These are phyloP conservation scores for Abrostola triplasia DNA, from an alignment of 2,888 invertebrate genomes.

Conservation along the genomic window DNA sequence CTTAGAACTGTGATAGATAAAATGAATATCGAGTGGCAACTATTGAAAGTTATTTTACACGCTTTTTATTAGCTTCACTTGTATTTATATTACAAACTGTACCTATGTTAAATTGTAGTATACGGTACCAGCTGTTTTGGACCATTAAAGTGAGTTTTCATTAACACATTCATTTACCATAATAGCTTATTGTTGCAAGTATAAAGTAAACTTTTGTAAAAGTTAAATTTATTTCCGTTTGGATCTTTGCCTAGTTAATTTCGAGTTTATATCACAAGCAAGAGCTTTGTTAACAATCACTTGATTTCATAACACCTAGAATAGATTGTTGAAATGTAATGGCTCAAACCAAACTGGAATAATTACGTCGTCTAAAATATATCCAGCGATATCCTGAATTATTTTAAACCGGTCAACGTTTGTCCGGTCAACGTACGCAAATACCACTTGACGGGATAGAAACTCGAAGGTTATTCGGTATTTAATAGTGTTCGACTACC, in stretches of 20 bases:
- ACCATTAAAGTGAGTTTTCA: too few relatives aligned
- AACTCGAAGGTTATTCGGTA: slow-evolving; percentile 9
- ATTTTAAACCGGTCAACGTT: slow-evolving; percentile 5
- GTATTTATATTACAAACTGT: too few relatives aligned
- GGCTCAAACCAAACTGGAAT: slow-evolving; percentile 11
- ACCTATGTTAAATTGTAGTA: too few relatives aligned
- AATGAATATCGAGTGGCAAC: too few relatives aligned
- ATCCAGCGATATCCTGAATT: slow-evolving; percentile 9
- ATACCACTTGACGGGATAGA: slow-evolving; percentile 17
- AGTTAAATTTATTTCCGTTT: too few relatives aligned
- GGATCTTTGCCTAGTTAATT: background rate
- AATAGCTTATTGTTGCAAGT: too few relatives aligned
- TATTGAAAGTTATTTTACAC: too few relatives aligned
- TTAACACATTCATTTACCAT: too few relatives aligned
- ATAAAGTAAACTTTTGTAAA: too few relatives aligned
- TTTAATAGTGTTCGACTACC: background rate
- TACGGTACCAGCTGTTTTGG: too few relatives aligned
- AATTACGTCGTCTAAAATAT: slow-evolving; percentile 15
- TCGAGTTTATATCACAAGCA: background rate
- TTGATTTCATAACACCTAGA: slow-evolving; percentile 11
- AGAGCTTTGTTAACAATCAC: background rate
- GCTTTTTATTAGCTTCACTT: too few relatives aligned
- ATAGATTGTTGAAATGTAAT: slow-evolving; percentile 16
- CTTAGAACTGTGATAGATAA: too few relatives aligned
- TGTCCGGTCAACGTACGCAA: slow-evolving; percentile 22